These are phyloP conservation scores for Sturnira hondurensis DNA, from an alignment of 2,113 vertebrate genomes.

Conservation along the genomic window DNA sequence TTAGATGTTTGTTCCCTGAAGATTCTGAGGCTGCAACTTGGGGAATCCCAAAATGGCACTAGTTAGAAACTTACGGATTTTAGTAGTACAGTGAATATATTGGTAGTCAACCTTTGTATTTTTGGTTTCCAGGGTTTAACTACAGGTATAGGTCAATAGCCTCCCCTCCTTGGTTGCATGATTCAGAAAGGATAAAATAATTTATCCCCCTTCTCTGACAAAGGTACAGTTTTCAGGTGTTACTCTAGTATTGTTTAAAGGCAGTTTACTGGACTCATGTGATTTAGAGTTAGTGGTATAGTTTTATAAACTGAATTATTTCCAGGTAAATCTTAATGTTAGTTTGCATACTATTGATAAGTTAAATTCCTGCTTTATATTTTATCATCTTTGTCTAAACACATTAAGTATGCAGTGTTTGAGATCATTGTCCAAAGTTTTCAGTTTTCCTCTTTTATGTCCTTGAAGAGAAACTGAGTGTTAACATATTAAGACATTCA, in stretches of 20 bases:
- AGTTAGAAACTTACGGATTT: background rate
- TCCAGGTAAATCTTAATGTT: background rate
- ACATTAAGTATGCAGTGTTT: background rate
- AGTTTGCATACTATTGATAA: background rate
- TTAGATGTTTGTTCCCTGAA: background rate
- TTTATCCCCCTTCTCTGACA: background rate
- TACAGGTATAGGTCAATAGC: background rate
- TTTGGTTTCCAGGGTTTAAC: constrained; percentile 30
- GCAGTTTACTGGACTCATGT: background rate
- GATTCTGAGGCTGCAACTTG: background rate
- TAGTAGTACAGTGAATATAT: background rate
- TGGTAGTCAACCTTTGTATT: constrained; percentile 7
- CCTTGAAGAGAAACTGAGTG: constrained; percentile 26
- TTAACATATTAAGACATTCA: constrained; percentile 5
- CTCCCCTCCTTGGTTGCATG: background rate
- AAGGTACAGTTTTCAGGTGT: background rate
- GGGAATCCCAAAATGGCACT: constrained; percentile 1
- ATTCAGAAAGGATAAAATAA: background rate
- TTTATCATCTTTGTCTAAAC: constrained; percentile 23
- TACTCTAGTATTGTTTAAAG: background rate
- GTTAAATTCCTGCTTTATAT: background rate
- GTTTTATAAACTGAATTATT: constrained; percentile 16
- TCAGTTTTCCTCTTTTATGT: constrained; percentile 1
- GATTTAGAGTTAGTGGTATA: background rate
- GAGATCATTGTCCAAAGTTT: constrained; percentile 19